These are phyloP conservation scores for Cirrhinus mrigala DNA, from an alignment of 2,797 vertebrate genomes.

Conservation along the genomic window DNA sequence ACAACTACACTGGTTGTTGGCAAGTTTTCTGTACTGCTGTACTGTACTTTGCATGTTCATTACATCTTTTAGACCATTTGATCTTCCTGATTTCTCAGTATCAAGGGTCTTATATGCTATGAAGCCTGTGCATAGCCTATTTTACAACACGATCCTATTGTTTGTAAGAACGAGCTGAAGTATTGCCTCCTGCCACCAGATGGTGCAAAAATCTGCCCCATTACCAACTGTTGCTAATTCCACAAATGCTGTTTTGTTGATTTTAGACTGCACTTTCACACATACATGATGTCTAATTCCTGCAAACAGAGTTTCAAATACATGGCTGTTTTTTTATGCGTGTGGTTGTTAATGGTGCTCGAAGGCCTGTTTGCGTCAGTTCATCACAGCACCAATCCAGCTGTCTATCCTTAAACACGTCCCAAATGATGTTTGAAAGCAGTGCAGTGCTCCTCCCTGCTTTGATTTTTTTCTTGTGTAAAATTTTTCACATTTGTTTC, in stretches of 20 bases:
- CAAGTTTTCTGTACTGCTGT: not conserved
- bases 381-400: constrained; percentile 28
- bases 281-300: constrained; percentile 27
- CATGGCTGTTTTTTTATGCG: not conserved
- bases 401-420: constrained; percentile 52
- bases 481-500: constrained; percentile 89
- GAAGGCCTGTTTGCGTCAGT: constrained; percentile 1
- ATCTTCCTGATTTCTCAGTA: not conserved
- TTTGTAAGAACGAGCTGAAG: constrained; percentile 2
- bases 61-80: not conserved
- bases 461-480: constrained; percentile 49
- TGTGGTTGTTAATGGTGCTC: not conserved
- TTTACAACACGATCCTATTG: constrained; percentile 17
- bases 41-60: not conserved
- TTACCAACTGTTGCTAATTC: constrained; percentile 68
- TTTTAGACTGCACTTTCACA: constrained; percentile 28
- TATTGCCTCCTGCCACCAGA: constrained; percentile 79
- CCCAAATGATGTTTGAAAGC: constrained; percentile 31
- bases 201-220: constrained; percentile 80
- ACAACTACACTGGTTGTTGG: not conserved
- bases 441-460: constrained; percentile 67
- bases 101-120: not conserved
- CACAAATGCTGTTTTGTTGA: constrained; percentile 61
- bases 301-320: not conserved
- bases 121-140: not conserved